Evolutionary conservation across 2,797 vertebrate species (phyloP).

Genomic region (Scolopax bukidnonensis): DNA sequence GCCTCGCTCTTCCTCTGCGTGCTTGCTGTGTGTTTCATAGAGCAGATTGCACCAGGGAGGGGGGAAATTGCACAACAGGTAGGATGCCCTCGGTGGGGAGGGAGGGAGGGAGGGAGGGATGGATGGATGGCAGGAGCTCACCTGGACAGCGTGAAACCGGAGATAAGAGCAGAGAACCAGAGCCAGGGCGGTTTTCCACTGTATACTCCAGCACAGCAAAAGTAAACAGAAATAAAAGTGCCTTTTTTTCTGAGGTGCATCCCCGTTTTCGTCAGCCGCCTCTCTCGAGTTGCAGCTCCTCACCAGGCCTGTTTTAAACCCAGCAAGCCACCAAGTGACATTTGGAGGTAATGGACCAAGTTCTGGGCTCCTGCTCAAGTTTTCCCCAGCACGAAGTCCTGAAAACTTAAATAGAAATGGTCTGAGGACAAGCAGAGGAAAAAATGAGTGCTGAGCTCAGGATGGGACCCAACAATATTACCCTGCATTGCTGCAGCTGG

Average conservation of each 20-base stretch:
- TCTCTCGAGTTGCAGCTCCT: not conserved
- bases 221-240: conserved; percentile 57
- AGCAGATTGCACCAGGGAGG: not conserved
- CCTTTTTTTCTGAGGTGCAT: conserved; percentile 12
- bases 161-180: not conserved
- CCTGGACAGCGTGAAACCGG: not conserved
- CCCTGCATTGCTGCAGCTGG: not conserved
- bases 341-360: conserved; percentile 18
- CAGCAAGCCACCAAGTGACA: not conserved
- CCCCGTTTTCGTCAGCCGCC: not conserved
- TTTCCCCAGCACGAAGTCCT: conserved; percentile 19
- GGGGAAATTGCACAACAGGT: conserved; percentile 1
- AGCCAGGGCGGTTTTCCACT: not conserved
- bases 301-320: not conserved
- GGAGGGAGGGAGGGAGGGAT: not conserved
- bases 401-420: conserved; percentile 33
- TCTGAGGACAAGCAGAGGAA: conserved; percentile 44
- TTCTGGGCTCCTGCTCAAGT: conserved; percentile 40
- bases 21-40: not conserved
- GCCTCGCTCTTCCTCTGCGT: not conserved
- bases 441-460: conserved; percentile 37
- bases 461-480: conserved; percentile 54
- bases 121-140: not conserved
- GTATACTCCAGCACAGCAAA: not conserved
- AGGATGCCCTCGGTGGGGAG: not conserved